Evolutionary conservation across 2,113 vertebrate genomes (phyloP).

Genomic region (Rhadina sibilatrix): DNA sequence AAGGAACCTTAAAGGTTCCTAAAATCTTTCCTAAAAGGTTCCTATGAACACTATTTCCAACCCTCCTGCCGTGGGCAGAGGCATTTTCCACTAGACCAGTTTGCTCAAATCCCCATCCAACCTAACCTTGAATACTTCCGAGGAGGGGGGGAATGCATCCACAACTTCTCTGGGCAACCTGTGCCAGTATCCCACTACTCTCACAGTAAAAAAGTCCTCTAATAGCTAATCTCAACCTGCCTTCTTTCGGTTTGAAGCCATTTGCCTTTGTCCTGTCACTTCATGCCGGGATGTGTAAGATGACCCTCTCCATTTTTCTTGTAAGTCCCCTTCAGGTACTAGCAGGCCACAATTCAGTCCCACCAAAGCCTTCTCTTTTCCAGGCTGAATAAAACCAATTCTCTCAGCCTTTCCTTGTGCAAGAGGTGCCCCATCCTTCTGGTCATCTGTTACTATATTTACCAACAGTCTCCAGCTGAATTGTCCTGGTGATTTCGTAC

Average conservation of each 20-base stretch:
- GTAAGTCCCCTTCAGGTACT: background rate
- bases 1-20: background rate
- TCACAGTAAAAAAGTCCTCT: background rate
- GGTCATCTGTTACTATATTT: background rate
- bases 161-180: background rate
- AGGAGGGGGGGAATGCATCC: background rate
- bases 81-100: background rate
- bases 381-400: background rate
- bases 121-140: background rate
- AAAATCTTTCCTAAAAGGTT: background rate
- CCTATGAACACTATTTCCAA: background rate
- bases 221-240: background rate
- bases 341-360: background rate
- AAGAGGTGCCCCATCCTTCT: background rate
- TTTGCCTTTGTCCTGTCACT: background rate
- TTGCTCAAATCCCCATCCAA: background rate
- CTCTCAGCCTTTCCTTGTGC: background rate
- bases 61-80: too few relatives aligned
- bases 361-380: background rate
- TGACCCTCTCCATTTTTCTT: background rate
- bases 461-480: constrained; percentile 75
- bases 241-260: background rate
- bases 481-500: constrained; percentile 80
- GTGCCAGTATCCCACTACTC: background rate
- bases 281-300: background rate